Evolutionary conservation across 2,888 invertebrate species (phyloP).

Genomic region (Aphodius sticticus): DNA sequence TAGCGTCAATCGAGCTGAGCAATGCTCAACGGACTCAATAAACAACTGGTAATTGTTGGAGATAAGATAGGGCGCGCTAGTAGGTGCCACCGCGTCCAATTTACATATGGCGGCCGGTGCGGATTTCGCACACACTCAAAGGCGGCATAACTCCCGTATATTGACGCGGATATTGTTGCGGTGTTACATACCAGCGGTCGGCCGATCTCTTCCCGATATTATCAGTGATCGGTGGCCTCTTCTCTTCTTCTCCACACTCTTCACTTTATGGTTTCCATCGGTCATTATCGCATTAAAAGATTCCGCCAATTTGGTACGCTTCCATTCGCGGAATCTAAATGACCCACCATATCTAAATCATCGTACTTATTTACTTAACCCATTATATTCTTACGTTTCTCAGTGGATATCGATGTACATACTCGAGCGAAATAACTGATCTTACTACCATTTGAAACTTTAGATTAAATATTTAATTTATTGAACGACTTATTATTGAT

Average conservation of each 20-base stretch:
- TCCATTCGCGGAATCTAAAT: constrained; percentile 4
- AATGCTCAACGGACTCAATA: constrained; percentile 22
- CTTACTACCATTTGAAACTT: not conserved
- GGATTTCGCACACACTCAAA: constrained; percentile 8
- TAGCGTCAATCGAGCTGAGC: constrained; percentile 23
- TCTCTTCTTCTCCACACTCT: not conserved
- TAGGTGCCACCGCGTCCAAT: constrained; percentile 24
- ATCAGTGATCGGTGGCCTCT: constrained; percentile 4
- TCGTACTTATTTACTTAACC: not conserved
- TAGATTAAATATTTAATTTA: no score
- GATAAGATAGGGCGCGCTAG: constrained; percentile 21
- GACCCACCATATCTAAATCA: constrained; percentile 4
- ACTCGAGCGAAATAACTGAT: not conserved
- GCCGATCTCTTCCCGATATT: constrained; percentile 4
- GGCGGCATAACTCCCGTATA: not conserved
- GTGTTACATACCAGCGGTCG: constrained; percentile 4
- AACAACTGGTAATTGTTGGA: constrained; percentile 27
- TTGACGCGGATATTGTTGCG: constrained; percentile 4
- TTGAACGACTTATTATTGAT: no score
- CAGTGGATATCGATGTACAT: not conserved
- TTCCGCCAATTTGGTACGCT: constrained; percentile 4
- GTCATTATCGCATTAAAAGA: constrained; percentile 4
- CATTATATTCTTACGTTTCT: not conserved
- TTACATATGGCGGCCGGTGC: constrained; percentile 18
- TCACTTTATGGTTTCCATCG: not conserved